Evolutionary conservation across 2,888 invertebrate species (phyloP).

Genomic region (Sericinus montela): DNA sequence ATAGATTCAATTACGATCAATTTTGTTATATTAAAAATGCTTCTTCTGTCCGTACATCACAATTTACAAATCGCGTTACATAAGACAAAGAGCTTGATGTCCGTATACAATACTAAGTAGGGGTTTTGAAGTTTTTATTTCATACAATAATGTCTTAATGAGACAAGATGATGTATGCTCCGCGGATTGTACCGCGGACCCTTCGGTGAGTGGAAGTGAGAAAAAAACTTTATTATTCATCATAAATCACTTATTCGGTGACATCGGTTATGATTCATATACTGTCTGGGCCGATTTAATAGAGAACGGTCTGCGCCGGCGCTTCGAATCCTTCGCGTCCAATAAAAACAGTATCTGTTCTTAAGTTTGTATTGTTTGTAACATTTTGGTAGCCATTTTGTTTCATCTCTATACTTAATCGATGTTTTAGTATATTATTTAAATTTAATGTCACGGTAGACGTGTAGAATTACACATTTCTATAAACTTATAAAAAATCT

Average conservation of each 20-base stretch:
- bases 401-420: neutral
- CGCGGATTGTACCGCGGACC: slow-evolving; percentile 3
- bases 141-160: slow-evolving; percentile 37
- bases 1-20: slow-evolving; percentile 7
- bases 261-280: slow-evolving; percentile 33
- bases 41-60: slow-evolving; percentile 2
- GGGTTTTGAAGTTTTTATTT: slow-evolving; percentile 14
- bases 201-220: slow-evolving; percentile 20
- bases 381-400: neutral
- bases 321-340: slow-evolving; percentile 4
- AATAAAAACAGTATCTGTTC: neutral
- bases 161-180: slow-evolving; percentile 36
- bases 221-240: slow-evolving; percentile 28
- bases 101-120: slow-evolving; percentile 11
- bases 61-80: neutral
- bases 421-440: neutral
- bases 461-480: no score
- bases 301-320: slow-evolving; percentile 18
- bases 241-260: slow-evolving; percentile 35
- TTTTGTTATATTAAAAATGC: neutral
- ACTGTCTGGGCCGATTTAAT: slow-evolving; percentile 26
- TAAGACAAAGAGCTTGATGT: neutral
- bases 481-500: no score
- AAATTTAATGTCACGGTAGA: no score
- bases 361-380: neutral